Percentiles rank a stretch among this genome's conserved stretches.
Conservation (phyloP, 2,888 invertebrate species). For the Macrosoma leucophasiata region DNA sequence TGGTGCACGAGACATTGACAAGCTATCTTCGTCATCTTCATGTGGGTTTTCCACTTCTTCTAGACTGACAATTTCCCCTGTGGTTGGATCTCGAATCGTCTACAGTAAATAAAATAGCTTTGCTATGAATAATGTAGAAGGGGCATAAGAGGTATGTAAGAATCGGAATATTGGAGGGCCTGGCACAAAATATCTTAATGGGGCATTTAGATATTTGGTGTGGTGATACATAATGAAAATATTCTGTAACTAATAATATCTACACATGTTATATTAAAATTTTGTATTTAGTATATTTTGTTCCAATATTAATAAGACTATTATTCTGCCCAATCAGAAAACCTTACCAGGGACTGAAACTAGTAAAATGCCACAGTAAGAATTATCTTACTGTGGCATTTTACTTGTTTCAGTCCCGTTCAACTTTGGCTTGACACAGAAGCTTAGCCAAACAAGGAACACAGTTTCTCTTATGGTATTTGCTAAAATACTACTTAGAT, state of each 20-base stretch:
- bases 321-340: no score
- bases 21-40: slow-evolving; percentile 59
- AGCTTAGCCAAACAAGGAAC: no score
- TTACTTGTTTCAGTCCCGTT: no score
- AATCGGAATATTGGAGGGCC: background rate
- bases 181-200: background rate
- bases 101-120: slow-evolving; percentile 35
- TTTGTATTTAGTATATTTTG: slow-evolving; percentile 28
- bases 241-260: background rate
- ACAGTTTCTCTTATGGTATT: no score
- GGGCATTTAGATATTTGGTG: no score
- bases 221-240: background rate
- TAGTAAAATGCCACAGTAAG: no score
- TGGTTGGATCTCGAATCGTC: slow-evolving; percentile 83
- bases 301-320: no score
- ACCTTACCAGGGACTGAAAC: no score
- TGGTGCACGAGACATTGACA: slow-evolving; percentile 87
- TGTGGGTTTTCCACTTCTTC: slow-evolving; percentile 70
- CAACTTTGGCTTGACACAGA: no score
- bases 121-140: slow-evolving; percentile 1
- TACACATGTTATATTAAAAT: background rate
- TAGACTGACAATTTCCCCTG: slow-evolving; percentile 81
- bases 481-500: no score
- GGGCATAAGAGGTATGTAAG: slow-evolving; percentile 28
- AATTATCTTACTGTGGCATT: no score